Evolutionary conservation across 2,113 vertebrate genomes (phyloP), one percentile per base, ranked within the genome.

Genomic region (Poeciliopsis prolifica): DNA sequence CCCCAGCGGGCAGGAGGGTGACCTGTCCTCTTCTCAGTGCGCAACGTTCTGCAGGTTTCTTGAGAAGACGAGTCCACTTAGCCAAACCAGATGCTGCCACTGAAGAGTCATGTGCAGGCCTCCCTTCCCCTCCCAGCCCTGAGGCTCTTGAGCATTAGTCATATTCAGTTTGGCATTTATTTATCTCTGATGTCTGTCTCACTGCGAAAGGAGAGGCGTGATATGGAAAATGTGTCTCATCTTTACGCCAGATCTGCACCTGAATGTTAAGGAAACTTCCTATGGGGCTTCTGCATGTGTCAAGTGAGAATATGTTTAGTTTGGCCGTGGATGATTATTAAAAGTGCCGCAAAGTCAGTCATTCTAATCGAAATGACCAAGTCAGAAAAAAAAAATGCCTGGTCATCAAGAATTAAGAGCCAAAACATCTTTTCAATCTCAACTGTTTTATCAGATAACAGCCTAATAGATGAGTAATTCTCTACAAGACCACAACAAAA

Each of bases 11-110:
- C 5, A 15, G 28, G 33, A 26, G 62, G 60, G 62, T 61, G 0
- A 68, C 44, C 6, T 4, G 22, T 51, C 63, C 78, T 61, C 40
- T 48, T 82, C 70, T 70, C 67, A 64, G 78, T 70, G 84, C 89
- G 85, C 73, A 78, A 68, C 48, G 11, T 61, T 63, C 35, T 74
- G 33, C 37, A 74, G 61, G 1, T 3, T 11, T 37, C n/a, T 44
- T 64, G 31, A 73, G 40, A 58, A 10, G 6, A 77, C 26, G n/a
- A 48, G n/a, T 62, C 6, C 62, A 69, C 19, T 73, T 65, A 80
- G 75, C 80, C 86, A 87, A 33, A 69, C 0, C 30, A 75, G 51
- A 51, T 30, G 42, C 30, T 68, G 42, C 13, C 22, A 69, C 75
- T 63, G 48, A 5, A 72, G 65, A 66, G 22, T 0, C 0, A 75